These are phyloP conservation scores for Brachionus manjavacas DNA, from an alignment of 1,140 invertebrate genomes.

Conservation along the genomic window DNA sequence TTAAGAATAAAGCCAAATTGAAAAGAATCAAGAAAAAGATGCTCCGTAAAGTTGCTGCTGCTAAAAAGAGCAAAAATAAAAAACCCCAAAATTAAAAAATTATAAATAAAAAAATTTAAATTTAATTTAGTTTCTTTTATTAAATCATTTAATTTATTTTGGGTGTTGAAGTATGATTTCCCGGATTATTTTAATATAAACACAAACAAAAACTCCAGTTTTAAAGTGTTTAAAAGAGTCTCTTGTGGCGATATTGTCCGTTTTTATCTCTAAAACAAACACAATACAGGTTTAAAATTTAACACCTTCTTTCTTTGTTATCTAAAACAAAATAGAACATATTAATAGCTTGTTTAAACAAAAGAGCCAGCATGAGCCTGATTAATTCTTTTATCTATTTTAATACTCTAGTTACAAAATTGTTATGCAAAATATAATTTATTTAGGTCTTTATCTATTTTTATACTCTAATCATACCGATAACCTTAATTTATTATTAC, in stretches of 20 bases:
- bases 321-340: not conserved
- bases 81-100: not conserved
- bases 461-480: not conserved
- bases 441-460: not conserved
- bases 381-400: not conserved
- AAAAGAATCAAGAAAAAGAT: slow-evolving; percentile 15
- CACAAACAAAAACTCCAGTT: not conserved
- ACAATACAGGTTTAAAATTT: not conserved
- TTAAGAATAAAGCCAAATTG: not conserved
- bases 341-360: not conserved
- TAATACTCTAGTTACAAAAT: not conserved
- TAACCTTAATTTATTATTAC: not conserved
- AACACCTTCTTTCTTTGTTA: not conserved
- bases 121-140: not conserved
- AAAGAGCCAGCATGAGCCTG: not conserved
- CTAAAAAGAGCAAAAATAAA: slow-evolving; percentile 27
- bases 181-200: not conserved
- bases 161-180: not conserved
- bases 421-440: not conserved
- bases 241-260: not conserved
- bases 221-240: not conserved
- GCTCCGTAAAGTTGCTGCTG: not conserved
- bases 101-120: not conserved
- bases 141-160: not conserved
- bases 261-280: not conserved